Evolutionary conservation across 2,888 invertebrate genomes (phyloP), one percentile per base, ranked within the genome.

Genomic region (Ornithoptera alexandrae): DNA sequence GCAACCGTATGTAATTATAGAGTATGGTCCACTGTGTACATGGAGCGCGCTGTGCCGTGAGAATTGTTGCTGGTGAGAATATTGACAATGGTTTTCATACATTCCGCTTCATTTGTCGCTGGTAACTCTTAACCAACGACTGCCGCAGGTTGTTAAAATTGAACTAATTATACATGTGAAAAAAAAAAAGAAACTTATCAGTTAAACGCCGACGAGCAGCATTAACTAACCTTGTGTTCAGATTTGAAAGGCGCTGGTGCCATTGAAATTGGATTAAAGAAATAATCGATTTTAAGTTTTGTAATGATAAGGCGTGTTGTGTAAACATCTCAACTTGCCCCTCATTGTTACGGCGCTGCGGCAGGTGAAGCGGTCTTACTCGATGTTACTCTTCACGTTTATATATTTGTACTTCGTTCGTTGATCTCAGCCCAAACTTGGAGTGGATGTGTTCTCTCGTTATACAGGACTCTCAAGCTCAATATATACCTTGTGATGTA

Each of bases 401-500:
- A 68, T 72, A 76, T 77, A 78, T 78, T 76, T 81, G 79, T 78
- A 78, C 73, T 77, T 74, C 78, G 75, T 22, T 84, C 77, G 84
- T 89, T 88, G 89, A 89, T 89, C 87, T 88, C 87, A 85, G 79
- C 81, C 78, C 75, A 82, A 85, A 83, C 84, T 86, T 86, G 81
- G 83, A 82, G 84, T 86, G 73, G 73, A 75, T 74, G 90, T 91
- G 90, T 89, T 90, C 89, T 89, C 84, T 85, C 84, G 78, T 84
- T 83, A 82, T 87, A 90, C 88, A 90, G 87, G 89, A 88, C 82
- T 84, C 89, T 89, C 88, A 87, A 86, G 92, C 92, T 92, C 92
- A 92, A 92, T 85, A 88, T 88, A 86, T 86, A 90, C 86, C 87
- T 88, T 91, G 89, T 90, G 89, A 90, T 90, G 91, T 91, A 92